Evolutionary conservation across 1,140 invertebrate species (phyloP).

Genomic region (Limonius californicus): DNA sequence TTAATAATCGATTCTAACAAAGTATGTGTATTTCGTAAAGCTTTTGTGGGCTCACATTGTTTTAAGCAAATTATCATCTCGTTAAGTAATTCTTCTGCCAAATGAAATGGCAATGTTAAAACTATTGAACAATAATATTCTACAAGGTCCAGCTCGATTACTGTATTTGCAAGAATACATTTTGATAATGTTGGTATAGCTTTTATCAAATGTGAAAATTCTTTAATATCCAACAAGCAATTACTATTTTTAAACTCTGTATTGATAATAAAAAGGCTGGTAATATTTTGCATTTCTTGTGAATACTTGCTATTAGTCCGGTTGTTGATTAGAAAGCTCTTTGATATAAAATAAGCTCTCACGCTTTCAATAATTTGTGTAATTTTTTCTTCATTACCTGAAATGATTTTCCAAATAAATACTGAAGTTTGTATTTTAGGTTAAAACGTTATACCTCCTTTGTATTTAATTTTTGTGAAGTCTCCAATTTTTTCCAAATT

Average conservation of each 20-base stretch:
- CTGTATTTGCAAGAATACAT: conserved; percentile 36
- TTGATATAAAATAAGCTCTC: conserved; percentile 28
- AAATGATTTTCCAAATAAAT: too few relatives aligned
- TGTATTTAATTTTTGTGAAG: conserved; percentile 37
- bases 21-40: background rate
- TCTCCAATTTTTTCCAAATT: conserved; percentile 31
- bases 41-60: conserved; percentile 23
- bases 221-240: conserved; percentile 25
- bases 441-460: conserved; percentile 31
- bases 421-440: background rate
- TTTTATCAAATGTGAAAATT: conserved; percentile 38
- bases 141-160: conserved; percentile 32
- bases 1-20: conserved; percentile 10
- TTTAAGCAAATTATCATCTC: conserved; percentile 34
- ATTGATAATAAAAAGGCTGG: conserved; percentile 39
- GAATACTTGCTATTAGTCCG: too few relatives aligned
- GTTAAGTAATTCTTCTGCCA: conserved; percentile 35
- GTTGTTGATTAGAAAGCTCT: too few relatives aligned
- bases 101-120: conserved; percentile 27
- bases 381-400: conserved; percentile 40
- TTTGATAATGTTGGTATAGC: conserved; percentile 38
- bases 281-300: conserved; percentile 32
- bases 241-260: conserved; percentile 32
- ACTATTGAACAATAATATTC: conserved; percentile 31
- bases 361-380: conserved; percentile 29